Evolutionary conservation across 2,888 invertebrate species (phyloP).

Genomic region (Cryptus viduatorius): DNA sequence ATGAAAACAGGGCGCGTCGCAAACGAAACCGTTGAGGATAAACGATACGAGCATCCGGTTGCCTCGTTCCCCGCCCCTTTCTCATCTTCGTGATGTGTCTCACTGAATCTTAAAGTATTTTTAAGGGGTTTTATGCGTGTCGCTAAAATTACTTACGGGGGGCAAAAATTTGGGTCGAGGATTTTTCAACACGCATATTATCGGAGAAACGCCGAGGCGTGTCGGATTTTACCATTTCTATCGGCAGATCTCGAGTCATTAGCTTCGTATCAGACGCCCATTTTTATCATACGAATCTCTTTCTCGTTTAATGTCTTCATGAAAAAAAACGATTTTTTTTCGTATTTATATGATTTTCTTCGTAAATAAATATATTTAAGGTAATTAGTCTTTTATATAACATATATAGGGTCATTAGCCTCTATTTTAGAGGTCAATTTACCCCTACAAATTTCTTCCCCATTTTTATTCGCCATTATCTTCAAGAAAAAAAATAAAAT

Average conservation of each 20-base stretch:
- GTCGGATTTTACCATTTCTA: background rate
- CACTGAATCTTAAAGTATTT: slow-evolving; percentile 17
- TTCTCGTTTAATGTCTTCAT: background rate
- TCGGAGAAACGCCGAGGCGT: slow-evolving; percentile 5
- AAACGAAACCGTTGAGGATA: slow-evolving; percentile 31
- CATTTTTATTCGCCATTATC: no score
- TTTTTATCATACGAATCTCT: background rate
- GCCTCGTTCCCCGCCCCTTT: background rate
- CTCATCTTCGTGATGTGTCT: slow-evolving; percentile 9
- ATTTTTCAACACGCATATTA: slow-evolving; percentile 52
- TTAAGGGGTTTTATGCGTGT: slow-evolving; percentile 44
- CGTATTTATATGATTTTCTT: no score
- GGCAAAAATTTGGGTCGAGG: slow-evolving; percentile 61
- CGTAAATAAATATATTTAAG: no score
- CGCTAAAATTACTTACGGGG: slow-evolving; percentile 60
- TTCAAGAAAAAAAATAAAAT: no score
- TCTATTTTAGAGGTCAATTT: no score
- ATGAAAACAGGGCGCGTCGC: slow-evolving; percentile 42
- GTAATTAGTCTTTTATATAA: no score
- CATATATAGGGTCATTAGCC: no score
- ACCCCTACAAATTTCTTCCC: no score
- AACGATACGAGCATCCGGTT: slow-evolving; percentile 58
- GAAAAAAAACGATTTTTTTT: no score
- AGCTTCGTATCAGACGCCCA: background rate
- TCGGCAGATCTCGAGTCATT: background rate